Evolutionary conservation across 2,113 vertebrate genomes (phyloP).

Genomic region (Chunga burmeisteri): DNA sequence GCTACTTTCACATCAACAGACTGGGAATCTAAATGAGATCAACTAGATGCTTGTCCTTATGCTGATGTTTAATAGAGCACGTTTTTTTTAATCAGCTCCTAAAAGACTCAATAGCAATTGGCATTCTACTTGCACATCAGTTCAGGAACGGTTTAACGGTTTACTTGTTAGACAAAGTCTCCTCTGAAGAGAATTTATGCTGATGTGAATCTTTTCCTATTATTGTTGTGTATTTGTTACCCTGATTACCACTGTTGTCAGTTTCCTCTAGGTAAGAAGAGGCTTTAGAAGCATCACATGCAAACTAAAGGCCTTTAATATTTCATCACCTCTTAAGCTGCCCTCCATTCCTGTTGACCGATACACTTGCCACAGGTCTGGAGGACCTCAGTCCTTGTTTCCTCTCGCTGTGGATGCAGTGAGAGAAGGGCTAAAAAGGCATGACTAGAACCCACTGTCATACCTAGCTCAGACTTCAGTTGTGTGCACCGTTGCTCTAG

Average conservation of each 20-base stretch:
- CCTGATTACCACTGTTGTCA: background rate
- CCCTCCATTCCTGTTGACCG: background rate
- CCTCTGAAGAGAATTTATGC: background rate
- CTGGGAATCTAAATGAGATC: background rate
- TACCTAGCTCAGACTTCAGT: slow-evolving; percentile 74
- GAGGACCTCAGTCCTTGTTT: background rate
- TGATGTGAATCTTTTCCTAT: background rate
- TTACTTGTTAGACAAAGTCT: background rate
- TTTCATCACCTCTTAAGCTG: background rate
- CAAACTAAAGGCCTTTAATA: background rate
- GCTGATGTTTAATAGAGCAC: background rate
- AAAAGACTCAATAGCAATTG: background rate
- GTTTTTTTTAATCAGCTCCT: background rate
- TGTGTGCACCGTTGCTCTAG: slow-evolving; percentile 56
- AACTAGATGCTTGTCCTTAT: background rate
- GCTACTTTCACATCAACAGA: background rate
- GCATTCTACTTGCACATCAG: background rate
- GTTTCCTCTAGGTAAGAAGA: background rate
- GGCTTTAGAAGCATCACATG: background rate
- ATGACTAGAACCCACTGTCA: background rate
- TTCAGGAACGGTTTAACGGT: background rate
- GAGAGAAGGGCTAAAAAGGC: background rate
- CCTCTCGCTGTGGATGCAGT: background rate
- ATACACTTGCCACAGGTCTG: background rate
- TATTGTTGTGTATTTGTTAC: background rate